Conservation (phyloP, 2,888 invertebrate species). For the Tipula vernalis region DNA sequence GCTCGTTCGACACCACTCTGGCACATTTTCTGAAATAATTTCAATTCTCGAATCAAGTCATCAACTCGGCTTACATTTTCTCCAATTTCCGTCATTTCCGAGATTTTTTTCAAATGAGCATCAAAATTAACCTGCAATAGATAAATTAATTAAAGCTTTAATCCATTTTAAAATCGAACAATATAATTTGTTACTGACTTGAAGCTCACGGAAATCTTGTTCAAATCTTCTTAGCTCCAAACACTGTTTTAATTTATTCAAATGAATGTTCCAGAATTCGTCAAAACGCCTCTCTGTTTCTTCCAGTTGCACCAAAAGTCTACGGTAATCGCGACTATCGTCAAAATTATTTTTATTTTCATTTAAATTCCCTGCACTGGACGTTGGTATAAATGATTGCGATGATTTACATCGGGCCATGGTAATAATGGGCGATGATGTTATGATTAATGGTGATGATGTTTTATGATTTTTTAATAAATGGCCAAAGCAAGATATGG, state of each 20-base stretch:
- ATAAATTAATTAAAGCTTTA: not conserved
- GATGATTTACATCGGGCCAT: not conserved
- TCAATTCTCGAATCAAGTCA: constrained; percentile 61
- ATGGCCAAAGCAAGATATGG: not conserved
- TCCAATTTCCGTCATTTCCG: constrained; percentile 79
- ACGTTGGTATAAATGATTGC: constrained; percentile 21
- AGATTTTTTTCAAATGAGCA: constrained; percentile 60
- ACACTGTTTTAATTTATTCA: constrained; percentile 78
- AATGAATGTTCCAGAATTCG: constrained; percentile 88
- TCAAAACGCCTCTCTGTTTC: constrained; percentile 91
- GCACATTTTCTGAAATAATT: constrained; percentile 64
- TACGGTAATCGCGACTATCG: constrained; percentile 41
- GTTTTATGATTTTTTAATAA: not conserved
- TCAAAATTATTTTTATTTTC: constrained; percentile 29
- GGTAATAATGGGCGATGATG: not conserved
- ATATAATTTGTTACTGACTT: constrained; percentile 37
- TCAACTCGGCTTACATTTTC: constrained; percentile 77
- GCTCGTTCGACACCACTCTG: constrained; percentile 73
- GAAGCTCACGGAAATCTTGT: constrained; percentile 84
- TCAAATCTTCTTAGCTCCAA: constrained; percentile 85
- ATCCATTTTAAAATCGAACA: not conserved
- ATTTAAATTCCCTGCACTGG: constrained; percentile 35
- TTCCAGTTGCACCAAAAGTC: constrained; percentile 82
- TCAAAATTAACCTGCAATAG: constrained; percentile 55
- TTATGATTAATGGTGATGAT: not conserved